phyloP scores from a whole-genome alignment of 2,888 invertebrate genomes.

The Agonopterix alstromeriana region DNA sequence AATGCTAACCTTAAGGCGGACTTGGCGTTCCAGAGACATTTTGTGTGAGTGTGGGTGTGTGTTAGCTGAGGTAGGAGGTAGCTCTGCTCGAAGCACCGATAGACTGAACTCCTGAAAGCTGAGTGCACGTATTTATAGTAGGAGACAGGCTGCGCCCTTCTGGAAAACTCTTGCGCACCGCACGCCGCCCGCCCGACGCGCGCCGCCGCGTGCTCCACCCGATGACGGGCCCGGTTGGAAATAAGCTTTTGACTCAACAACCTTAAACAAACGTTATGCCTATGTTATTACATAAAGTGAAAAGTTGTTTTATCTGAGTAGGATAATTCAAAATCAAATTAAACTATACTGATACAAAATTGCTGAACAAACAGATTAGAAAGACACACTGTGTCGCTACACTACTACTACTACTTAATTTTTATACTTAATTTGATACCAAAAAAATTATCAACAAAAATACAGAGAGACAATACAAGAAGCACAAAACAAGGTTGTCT shows the following conservation, averaged over 20 bases:
- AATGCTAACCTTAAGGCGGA: constrained; percentile 87
- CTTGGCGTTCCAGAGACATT: constrained; percentile 96
- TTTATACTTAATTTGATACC: too few relatives aligned
- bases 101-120: constrained; percentile 71
- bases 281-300: too few relatives aligned
- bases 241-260: constrained; percentile 65
- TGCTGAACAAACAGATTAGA: too few relatives aligned
- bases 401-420: too few relatives aligned
- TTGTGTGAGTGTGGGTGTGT: constrained; percentile 45
- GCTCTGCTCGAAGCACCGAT: constrained; percentile 46
- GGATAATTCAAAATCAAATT: too few relatives aligned
- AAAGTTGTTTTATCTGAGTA: too few relatives aligned
- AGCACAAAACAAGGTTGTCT: too few relatives aligned
- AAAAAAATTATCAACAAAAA: too few relatives aligned
- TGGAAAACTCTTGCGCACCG: constrained; percentile 54
- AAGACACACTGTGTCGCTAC: too few relatives aligned
- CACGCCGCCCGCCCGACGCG: constrained; percentile 11
- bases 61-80: constrained; percentile 40
- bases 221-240: constrained; percentile 43
- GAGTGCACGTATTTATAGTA: constrained; percentile 66
- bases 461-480: too few relatives aligned
- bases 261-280: constrained; percentile 19
- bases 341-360: too few relatives aligned
- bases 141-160: constrained; percentile 60
- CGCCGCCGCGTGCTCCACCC: constrained; percentile 20